Evolutionary conservation across 1,140 invertebrate genomes (phyloP).

Genomic region (Drosophila santomea): DNA sequence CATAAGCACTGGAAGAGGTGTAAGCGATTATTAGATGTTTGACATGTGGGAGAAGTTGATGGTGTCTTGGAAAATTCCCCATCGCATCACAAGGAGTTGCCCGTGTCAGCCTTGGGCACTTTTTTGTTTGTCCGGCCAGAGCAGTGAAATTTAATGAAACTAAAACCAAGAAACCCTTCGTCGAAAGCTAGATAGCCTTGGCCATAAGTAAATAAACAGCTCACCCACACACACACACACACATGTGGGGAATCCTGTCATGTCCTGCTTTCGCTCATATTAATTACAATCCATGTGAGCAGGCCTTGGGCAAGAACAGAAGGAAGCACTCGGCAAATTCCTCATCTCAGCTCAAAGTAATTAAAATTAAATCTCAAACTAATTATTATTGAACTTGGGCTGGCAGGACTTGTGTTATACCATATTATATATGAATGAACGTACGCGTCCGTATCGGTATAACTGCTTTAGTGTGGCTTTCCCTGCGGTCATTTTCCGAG

Average conservation of each 20-base stretch:
- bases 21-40: slow-evolving; percentile 42
- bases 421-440: background rate
- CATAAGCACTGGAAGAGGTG: slow-evolving; percentile 25
- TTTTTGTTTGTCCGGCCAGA: slow-evolving; percentile 50
- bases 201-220: slow-evolving; percentile 74
- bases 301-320: slow-evolving; percentile 59
- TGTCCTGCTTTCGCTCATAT: slow-evolving; percentile 56
- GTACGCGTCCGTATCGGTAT: slow-evolving; percentile 4
- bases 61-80: background rate
- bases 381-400: slow-evolving; percentile 78
- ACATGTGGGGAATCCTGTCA: slow-evolving; percentile 27
- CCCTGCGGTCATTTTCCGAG: slow-evolving; percentile 58
- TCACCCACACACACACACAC: slow-evolving; percentile 20
- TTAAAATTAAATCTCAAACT: slow-evolving; percentile 84
- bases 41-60: slow-evolving; percentile 27
- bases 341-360: slow-evolving; percentile 62
- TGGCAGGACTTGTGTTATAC: slow-evolving; percentile 3
- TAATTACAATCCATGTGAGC: slow-evolving; percentile 77
- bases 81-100: slow-evolving; percentile 1
- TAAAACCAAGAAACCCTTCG: slow-evolving; percentile 64
- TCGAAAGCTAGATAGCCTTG: slow-evolving; percentile 34
- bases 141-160: slow-evolving; percentile 71
- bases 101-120: slow-evolving; percentile 21
- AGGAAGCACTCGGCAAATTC: slow-evolving; percentile 30
- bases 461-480: slow-evolving; percentile 26